These are phyloP conservation scores for Platyscapa corneri DNA, from an alignment of 1,140 invertebrate genomes.

Conservation along the genomic window DNA sequence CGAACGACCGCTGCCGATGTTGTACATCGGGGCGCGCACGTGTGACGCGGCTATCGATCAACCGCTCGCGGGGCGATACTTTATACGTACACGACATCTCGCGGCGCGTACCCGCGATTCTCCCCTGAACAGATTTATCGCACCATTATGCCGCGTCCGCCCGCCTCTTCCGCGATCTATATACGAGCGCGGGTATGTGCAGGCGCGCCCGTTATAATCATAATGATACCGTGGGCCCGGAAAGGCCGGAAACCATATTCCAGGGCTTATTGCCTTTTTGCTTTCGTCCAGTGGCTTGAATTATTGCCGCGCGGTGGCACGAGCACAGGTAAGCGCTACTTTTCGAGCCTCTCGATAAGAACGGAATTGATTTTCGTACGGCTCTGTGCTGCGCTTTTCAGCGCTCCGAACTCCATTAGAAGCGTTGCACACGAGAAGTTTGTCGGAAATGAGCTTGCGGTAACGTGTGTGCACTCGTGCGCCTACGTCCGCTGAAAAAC, in stretches of 20 bases:
- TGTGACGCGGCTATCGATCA: slow-evolving; percentile 36
- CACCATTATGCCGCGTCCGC: slow-evolving; percentile 11
- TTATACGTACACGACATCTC: background rate
- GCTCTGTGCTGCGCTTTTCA: background rate
- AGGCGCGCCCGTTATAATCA: slow-evolving; percentile 6
- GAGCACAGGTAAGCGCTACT: background rate
- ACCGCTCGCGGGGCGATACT: background rate
- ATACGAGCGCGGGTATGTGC: background rate
- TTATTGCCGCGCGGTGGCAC: background rate
- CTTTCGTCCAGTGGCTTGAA: background rate
- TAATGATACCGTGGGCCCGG: background rate
- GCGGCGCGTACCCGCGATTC: background rate
- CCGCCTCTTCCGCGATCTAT: slow-evolving; percentile 8
- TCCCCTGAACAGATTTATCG: slow-evolving; percentile 35
- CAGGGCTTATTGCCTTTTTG: background rate
- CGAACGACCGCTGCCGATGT: too few relatives aligned
- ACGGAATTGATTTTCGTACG: too few relatives aligned
- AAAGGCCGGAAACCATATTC: background rate
- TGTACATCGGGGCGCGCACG: background rate
- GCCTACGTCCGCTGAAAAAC: background rate
- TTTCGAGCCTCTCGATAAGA: background rate
- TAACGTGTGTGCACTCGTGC: too few relatives aligned
- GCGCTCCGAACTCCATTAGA: background rate
- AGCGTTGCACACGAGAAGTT: background rate
- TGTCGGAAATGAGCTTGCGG: background rate